phyloP scores from a whole-genome alignment of 2,888 invertebrate species.

The Maniola hyperantus region DNA sequence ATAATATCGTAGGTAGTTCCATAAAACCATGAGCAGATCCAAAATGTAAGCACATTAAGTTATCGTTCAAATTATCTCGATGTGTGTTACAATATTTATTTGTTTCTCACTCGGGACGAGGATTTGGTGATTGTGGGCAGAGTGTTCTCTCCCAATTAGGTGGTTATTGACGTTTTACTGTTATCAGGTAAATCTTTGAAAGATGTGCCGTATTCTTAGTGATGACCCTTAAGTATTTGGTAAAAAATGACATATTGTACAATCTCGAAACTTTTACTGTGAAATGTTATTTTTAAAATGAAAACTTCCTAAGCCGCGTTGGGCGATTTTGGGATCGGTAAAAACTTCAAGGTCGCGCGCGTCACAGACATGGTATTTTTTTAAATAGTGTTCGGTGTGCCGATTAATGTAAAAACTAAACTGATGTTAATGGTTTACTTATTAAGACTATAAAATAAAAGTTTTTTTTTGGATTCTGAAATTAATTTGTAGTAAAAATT shows the following conservation, averaged over 20 bases:
- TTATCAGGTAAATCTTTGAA: constrained; percentile 75
- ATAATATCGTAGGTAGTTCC: constrained; percentile 73
- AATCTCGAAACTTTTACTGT: background rate
- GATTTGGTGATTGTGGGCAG: constrained; percentile 66
- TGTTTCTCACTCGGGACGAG: constrained; percentile 72
- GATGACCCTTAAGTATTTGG: constrained; percentile 1
- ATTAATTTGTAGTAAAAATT: too few species aligned
- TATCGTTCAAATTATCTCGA: constrained; percentile 78
- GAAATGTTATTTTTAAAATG: background rate
- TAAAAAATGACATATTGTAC: background rate
- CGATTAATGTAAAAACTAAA: too few species aligned
- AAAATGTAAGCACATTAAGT: constrained; percentile 82
- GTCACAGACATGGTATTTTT: too few species aligned
- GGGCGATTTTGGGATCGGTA: too few species aligned
- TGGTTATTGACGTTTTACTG: constrained; percentile 82
- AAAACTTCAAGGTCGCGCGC: too few species aligned
- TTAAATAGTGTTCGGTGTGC: too few species aligned
- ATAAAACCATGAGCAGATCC: constrained; percentile 82
- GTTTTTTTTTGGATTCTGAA: too few species aligned
- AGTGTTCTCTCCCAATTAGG: constrained; percentile 81
- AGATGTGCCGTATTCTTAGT: constrained; percentile 69
- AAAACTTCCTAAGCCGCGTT: too few species aligned
- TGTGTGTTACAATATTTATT: constrained; percentile 80
- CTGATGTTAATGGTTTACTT: too few species aligned
- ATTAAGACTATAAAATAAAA: too few species aligned